Conservation (phyloP, 2,888 invertebrate genomes). For the Notodonta ziczac region DNA sequence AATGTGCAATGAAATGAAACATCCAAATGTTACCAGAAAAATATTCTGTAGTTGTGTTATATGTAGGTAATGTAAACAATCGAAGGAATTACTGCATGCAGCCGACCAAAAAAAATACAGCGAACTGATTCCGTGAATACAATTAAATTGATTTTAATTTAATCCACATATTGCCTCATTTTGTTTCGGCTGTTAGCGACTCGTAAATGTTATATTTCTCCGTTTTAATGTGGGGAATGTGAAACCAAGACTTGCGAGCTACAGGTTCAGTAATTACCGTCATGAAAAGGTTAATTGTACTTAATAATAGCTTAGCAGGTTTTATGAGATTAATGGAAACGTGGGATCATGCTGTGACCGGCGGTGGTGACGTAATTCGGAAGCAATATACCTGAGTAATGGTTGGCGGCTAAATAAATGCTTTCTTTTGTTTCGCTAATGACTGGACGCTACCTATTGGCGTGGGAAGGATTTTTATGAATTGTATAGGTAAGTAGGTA, state of each 20-base stretch:
- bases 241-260: slow-evolving; percentile 28
- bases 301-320: slow-evolving; percentile 31
- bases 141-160: slow-evolving; percentile 46
- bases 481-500: too few species aligned
- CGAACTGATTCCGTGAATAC: slow-evolving; percentile 33
- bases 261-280: slow-evolving; percentile 31
- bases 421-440: too few species aligned
- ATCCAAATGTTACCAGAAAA: slow-evolving; percentile 18
- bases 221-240: slow-evolving; percentile 19
- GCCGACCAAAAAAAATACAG: slow-evolving; percentile 36
- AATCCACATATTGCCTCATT: slow-evolving; percentile 27
- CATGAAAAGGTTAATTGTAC: slow-evolving; percentile 48
- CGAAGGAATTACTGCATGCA: slow-evolving; percentile 25
- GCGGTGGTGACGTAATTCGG: slow-evolving; percentile 29
- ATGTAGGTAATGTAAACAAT: slow-evolving; percentile 15
- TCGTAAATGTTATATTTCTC: slow-evolving; percentile 21
- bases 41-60: slow-evolving; percentile 9
- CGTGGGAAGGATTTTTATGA: too few species aligned
- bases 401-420: too few species aligned
- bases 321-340: slow-evolving; percentile 40
- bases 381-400: slow-evolving; percentile 27
- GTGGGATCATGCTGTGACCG: slow-evolving; percentile 29
- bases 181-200: slow-evolving; percentile 14
- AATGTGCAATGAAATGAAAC: slow-evolving; percentile 19
- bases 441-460: too few species aligned